phyloP scores from a whole-genome alignment of 2,888 invertebrate species.

The Pantelozetes paolii region DNA sequence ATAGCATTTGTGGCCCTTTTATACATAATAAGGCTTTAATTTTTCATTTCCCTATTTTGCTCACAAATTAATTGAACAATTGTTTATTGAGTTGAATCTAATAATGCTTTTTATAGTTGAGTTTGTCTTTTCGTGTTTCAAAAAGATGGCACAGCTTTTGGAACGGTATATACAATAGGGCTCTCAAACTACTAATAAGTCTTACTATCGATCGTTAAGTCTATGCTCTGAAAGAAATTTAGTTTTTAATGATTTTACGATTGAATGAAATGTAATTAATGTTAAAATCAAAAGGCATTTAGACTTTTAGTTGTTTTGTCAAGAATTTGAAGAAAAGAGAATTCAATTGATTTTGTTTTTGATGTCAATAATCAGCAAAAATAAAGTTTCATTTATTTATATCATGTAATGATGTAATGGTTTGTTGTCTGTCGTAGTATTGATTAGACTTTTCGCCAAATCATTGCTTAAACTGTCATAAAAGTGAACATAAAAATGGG shows the following conservation, averaged over 20 bases:
- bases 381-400: background rate
- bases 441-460: slow-evolving; percentile 1
- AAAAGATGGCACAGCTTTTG: slow-evolving; percentile 18
- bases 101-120: slow-evolving; percentile 7
- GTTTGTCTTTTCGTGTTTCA: background rate
- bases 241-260: background rate
- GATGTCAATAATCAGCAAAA: background rate
- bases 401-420: background rate
- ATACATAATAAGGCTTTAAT: slow-evolving; percentile 10
- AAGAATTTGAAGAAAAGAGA: background rate
- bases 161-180: no score
- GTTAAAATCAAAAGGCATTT: background rate
- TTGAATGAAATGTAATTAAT: slow-evolving; percentile 5
- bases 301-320: background rate
- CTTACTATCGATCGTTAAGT: background rate
- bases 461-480: background rate
- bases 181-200: no score
- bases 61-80: slow-evolving; percentile 19
- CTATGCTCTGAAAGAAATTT: background rate
- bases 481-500: background rate
- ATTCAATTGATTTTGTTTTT: background rate
- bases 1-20: background rate
- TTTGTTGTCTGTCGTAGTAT: background rate
- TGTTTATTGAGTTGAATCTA: slow-evolving; percentile 28
- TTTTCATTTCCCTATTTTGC: slow-evolving; percentile 20